Base-by-base conservation (phyloP, 2,113 vertebrate species). In the Engraulis encrasicolus region DNA sequence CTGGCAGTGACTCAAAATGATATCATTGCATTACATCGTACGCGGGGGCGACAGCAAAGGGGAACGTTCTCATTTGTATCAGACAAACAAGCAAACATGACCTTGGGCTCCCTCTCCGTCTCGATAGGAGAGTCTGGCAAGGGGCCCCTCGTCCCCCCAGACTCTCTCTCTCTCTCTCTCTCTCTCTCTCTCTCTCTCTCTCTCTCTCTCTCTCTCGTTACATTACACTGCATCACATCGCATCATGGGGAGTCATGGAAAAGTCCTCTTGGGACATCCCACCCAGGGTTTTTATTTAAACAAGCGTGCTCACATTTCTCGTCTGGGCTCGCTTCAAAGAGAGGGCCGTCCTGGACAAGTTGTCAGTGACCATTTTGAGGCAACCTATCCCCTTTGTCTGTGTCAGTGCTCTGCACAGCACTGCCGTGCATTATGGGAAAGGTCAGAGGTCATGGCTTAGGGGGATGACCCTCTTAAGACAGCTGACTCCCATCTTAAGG, bases 221-320 rank as follows among this genome's bases (percentile, higher is more conserved):
- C 40, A 45, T 45, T 9, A 9, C 40, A 45, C 9, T 9, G 40
- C 40, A 45, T 9, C 40, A 79, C 49, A 18, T 83, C 49, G 86
- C 85, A 82, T 86, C 85, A 15, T 0, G 27, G 80, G 27, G 78
- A 89, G 82, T 83, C 85, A 89, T 86, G 85, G 89, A 87, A 87
- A 88, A 87, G 87, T 82, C 80, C 58, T 86, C 74, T 49, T 17
- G 36, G 78, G 78, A 37, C 58, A 78, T 86, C 86, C 83, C 79
- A 83, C 85, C 74, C 80, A 81, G 77, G 40, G 66, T 15, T 77
- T 82, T 82, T 78, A 78, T 87, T 81, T 83, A 85, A 83, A 81
- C 78, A 85, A 80, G 58, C 81, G 50, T 58, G n/a, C 52, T 79
- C 81, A 78, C 82, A 78, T 49, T 58, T 85, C 71, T 45, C 19